A percentile compares a stretch with the other conserved stretches of the same genome.
phyloP scores from a whole-genome alignment of 2,797 vertebrate genomes.

The Periophthalmus magnuspinnatus region DNA sequence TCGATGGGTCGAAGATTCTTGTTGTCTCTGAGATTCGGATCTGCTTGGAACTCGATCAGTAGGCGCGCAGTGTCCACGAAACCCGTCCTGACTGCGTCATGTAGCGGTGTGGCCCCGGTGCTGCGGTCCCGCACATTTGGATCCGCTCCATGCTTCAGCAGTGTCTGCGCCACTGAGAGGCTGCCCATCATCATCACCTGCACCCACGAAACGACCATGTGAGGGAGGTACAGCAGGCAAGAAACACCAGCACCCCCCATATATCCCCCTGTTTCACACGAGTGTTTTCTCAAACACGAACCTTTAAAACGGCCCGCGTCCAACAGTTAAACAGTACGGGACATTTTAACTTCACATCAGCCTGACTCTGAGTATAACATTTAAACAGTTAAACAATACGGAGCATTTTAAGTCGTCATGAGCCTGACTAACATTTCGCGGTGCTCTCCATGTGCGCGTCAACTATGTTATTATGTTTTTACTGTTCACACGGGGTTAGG shows the following conservation, averaged over 20 bases:
- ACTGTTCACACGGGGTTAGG: background rate
- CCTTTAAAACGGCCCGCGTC: no score
- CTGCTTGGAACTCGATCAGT: conserved; percentile 52
- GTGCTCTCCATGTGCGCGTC: background rate
- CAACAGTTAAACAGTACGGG: no score
- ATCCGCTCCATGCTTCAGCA: conserved; percentile 68
- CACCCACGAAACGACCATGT: background rate
- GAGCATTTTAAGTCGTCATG: no score
- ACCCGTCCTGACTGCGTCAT: conserved; percentile 76
- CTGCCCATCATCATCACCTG: conserved; percentile 85
- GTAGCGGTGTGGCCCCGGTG: conserved; percentile 73
- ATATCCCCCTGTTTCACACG: no score
- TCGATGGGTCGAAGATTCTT: conserved; percentile 56
- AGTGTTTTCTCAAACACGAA: no score
- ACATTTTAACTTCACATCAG: no score
- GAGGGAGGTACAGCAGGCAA: no score
- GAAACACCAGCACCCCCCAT: no score
- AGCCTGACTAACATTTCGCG: no score
- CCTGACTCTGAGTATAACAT: no score
- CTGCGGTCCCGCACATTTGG: conserved; percentile 64
- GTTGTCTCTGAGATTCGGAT: conserved; percentile 60
- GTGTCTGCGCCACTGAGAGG: conserved; percentile 52
- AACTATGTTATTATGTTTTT: background rate
- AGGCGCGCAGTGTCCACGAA: conserved; percentile 69
- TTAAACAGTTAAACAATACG: no score